Conservation (phyloP, 2,888 invertebrate species). For the Synergus umbraculus region DNA sequence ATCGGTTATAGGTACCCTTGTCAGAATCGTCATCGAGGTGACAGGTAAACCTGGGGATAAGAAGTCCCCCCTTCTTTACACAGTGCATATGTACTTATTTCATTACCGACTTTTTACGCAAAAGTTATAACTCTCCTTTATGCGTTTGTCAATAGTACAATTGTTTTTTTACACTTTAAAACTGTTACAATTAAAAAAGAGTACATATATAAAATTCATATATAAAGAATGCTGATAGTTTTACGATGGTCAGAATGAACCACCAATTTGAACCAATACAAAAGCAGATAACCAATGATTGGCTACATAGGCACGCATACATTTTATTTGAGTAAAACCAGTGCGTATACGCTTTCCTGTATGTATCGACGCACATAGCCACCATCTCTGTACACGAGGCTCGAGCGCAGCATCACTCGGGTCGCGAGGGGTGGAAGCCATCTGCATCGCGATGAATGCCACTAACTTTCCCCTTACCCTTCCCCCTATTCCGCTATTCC, state of each 20-base stretch:
- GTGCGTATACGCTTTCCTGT: constrained; percentile 15
- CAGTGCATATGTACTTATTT: constrained; percentile 35
- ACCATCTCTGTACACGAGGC: constrained; percentile 40
- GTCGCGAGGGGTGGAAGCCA: constrained; percentile 74
- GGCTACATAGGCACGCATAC: constrained; percentile 28
- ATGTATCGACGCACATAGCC: constrained; percentile 33
- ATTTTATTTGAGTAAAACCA: constrained; percentile 32
- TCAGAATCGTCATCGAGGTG: constrained; percentile 75
- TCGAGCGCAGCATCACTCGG: constrained; percentile 58
- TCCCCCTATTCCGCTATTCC: constrained; percentile 46
- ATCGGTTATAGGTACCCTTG: constrained; percentile 66
- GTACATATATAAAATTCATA: too few species aligned
- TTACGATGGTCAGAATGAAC: constrained; percentile 45
- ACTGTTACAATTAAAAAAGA: too few species aligned
- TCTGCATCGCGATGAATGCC: constrained; percentile 77
- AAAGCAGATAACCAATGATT: constrained; percentile 35
- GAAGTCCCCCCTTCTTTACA: constrained; percentile 40
- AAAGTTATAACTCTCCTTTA: neutral
- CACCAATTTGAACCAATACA: constrained; percentile 11
- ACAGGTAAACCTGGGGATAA: constrained; percentile 70
- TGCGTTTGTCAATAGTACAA: neutral
- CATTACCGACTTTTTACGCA: constrained; percentile 36
- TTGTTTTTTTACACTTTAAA: too few species aligned
- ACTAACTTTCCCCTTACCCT: constrained; percentile 65
- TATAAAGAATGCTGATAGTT: neutral